Conservation (phyloP, 2,888 invertebrate species). For the Onthophagus sagittarius region DNA sequence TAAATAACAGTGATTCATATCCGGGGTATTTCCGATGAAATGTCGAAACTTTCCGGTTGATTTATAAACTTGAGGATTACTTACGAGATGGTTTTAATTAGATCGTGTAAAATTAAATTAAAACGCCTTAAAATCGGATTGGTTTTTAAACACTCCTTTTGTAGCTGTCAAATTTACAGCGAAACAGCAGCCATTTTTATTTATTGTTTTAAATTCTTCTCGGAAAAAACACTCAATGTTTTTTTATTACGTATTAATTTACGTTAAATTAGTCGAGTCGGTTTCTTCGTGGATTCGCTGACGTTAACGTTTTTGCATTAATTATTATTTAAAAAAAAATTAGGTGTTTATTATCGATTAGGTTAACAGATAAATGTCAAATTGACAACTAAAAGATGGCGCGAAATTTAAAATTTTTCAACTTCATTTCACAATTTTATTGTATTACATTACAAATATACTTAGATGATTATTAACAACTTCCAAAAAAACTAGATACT, state of each 20-base stretch:
- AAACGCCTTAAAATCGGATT: constrained; percentile 1
- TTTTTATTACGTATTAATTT: background rate
- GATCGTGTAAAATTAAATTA: background rate
- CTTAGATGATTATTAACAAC: no score
- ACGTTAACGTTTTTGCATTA: background rate
- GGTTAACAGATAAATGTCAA: background rate
- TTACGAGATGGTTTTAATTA: background rate
- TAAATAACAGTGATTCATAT: background rate
- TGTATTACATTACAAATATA: no score
- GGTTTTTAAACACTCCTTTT: constrained; percentile 8
- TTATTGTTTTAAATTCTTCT: constrained; percentile 9
- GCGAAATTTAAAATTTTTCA: no score
- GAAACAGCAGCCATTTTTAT: constrained; percentile 10
- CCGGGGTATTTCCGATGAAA: background rate
- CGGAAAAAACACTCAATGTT: background rate
- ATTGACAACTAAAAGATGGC: background rate
- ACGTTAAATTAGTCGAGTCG: background rate
- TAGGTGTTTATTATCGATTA: background rate
- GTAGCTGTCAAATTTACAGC: constrained; percentile 8
- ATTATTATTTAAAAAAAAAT: background rate
- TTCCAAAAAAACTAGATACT: no score
- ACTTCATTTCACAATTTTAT: no score
- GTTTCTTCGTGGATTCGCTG: background rate
- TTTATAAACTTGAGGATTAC: background rate
- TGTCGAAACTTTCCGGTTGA: background rate